Base-by-base conservation (phyloP, 2,888 invertebrate genomes). In the Brachynemurus nebulosus region DNA sequence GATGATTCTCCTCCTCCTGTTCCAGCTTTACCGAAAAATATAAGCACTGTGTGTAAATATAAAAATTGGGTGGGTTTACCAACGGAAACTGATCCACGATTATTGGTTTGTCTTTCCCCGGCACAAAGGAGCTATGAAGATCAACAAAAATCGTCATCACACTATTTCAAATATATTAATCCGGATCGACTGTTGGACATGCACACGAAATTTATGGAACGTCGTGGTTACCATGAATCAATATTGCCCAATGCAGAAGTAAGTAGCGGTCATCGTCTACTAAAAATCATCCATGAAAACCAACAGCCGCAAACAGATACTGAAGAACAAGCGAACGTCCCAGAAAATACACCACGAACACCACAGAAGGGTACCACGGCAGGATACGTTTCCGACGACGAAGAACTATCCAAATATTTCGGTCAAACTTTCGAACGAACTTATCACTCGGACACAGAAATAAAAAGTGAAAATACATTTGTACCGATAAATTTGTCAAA, bases 31-130 rank as follows among this genome's bases (percentile, higher is more conserved):
- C 55, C 63, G 37, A 67, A 63, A 53, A 63, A 63, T 52, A 51
- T 62, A 27, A 61, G 64, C 42, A 68, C 66, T 44, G 65, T 67
- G 45, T 60, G 59, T 42, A 51, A 50, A 38, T 47, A 52, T 17
- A 56, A 59, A 36, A 54, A 63, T n/a, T 78, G 78, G 78, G 65
- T 76, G 48, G 78, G 74, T 2, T 53, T 79, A 37, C 74, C 76
- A 11, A 76, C 77, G 0, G 67, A 69, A 47, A 63, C 66, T 23
- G 76, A 80, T 55, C 74, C 76, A 0, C 69, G 71, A 39, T 56
- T 78, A 1, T 64, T 82, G 45, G 67, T 80, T 6, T 83, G 80
- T 54, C 66, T 85, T 9, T 84, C 85, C 1, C 85, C 85, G 0
- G 77, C 79, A 4, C 85, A 84, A 58, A 73, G 74, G 56, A 68